phyloP scores from a whole-genome alignment of 1,140 invertebrate species.

The Drosophila rufa region DNA sequence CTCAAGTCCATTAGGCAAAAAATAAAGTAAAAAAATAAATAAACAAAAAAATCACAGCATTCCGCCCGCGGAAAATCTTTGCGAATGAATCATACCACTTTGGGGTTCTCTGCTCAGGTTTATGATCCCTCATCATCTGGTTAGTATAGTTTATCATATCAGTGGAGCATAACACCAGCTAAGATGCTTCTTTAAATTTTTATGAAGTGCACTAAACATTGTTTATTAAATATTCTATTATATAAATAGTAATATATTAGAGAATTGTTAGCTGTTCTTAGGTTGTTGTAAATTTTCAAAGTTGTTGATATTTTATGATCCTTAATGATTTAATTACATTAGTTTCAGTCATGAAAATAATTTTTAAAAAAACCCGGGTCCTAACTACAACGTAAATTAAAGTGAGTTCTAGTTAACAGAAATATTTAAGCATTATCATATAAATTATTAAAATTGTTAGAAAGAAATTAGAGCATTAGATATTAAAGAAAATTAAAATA shows the following conservation, averaged over 20 bases:
- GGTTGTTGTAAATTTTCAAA: neutral
- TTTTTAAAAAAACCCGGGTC: too few relatives aligned
- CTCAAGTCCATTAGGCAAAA: conserved; percentile 21
- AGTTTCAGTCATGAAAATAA: too few relatives aligned
- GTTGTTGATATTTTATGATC: neutral
- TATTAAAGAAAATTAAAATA: too few relatives aligned
- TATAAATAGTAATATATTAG: neutral
- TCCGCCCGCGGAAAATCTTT: conserved; percentile 10
- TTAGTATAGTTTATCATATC: conserved; percentile 29
- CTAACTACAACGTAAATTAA: too few relatives aligned
- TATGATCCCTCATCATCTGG: conserved; percentile 10
- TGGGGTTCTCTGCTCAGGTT: conserved; percentile 4
- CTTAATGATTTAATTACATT: neutral
- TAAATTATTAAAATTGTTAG: too few relatives aligned
- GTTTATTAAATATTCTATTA: neutral
- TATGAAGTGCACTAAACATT: neutral
- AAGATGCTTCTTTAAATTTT: neutral
- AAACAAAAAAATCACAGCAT: conserved; percentile 16
- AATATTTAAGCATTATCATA: too few relatives aligned
- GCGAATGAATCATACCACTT: conserved; percentile 1
- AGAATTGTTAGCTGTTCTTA: neutral
- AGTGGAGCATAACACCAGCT: neutral
- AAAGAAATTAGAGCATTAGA: too few relatives aligned
- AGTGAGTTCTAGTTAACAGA: too few relatives aligned
- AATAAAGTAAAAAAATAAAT: conserved; percentile 7